A percentile compares a stretch with the other conserved stretches of the same genome.
Evolutionary conservation across 2,888 invertebrate genomes (phyloP).

Genomic region (Eugnorisma glareosa): DNA sequence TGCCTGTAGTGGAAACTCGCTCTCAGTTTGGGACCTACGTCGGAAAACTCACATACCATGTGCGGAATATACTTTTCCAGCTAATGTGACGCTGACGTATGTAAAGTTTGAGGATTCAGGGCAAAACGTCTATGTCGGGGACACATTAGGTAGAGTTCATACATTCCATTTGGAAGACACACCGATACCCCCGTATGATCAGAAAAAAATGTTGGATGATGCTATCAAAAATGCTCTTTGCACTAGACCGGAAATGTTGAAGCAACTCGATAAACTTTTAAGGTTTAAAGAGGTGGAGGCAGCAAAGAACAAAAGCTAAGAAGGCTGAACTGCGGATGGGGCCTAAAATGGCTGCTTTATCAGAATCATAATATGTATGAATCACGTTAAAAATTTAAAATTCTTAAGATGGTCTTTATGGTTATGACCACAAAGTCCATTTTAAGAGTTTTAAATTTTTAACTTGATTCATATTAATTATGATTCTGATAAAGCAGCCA

Average conservation of each 20-base stretch:
- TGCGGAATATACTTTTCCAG: slow-evolving; percentile 89
- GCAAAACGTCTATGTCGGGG: slow-evolving; percentile 93
- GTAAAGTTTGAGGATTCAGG: slow-evolving; percentile 92
- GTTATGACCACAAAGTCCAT: too few species aligned
- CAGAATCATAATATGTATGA: too few species aligned
- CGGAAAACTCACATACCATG: slow-evolving; percentile 93
- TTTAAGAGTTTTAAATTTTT: too few species aligned
- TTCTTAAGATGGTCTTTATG: too few species aligned
- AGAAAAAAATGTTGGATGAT: slow-evolving; percentile 91
- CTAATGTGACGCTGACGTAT: slow-evolving; percentile 85
- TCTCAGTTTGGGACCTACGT: slow-evolving; percentile 95
- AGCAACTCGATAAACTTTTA: slow-evolving; percentile 91
- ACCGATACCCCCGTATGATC: slow-evolving; percentile 93
- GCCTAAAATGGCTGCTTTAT: too few species aligned
- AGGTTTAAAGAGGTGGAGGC: slow-evolving; percentile 69
- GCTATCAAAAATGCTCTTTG: slow-evolving; percentile 92
- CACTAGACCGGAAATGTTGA: slow-evolving; percentile 91
- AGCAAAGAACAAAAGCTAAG: background rate
- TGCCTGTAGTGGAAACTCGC: slow-evolving; percentile 91
- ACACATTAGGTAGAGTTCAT: slow-evolving; percentile 92
- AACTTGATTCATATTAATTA: too few species aligned
- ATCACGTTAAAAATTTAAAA: too few species aligned
- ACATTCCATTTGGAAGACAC: slow-evolving; percentile 94
- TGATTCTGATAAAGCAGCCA: too few species aligned
- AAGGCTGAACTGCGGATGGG: background rate